These are phyloP conservation scores for Hystrix cristata DNA, from an alignment of 2,113 vertebrate genomes.

Conservation along the genomic window DNA sequence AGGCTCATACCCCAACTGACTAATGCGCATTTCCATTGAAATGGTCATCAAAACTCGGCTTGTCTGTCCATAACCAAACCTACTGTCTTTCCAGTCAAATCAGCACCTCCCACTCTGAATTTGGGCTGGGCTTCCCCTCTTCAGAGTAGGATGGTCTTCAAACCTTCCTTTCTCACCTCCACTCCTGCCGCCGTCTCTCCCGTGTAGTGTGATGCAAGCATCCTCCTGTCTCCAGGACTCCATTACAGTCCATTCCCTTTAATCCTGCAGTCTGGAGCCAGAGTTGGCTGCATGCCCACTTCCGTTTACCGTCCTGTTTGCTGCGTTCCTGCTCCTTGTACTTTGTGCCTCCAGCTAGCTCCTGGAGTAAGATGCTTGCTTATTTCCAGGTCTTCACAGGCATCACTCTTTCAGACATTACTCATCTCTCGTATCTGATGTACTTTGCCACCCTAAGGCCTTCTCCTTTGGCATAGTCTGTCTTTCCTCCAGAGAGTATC, in stretches of 20 bases:
- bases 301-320: background rate
- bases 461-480: background rate
- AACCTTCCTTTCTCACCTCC: rapidly evolving
- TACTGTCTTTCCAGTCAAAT: background rate
- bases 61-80: background rate
- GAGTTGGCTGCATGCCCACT: background rate
- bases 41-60: background rate
- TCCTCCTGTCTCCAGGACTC: background rate
- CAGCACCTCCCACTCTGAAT: background rate
- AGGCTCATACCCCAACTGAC: background rate
- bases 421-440: background rate
- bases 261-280: background rate
- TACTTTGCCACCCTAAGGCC: background rate
- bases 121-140: rapidly evolving
- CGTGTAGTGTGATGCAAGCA: rapidly evolving
- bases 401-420: background rate
- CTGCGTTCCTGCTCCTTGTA: background rate
- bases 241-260: background rate
- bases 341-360: background rate
- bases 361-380: background rate
- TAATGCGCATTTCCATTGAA: background rate
- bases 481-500: background rate
- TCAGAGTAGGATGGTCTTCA: background rate
- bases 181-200: rapidly evolving
- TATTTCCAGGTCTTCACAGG: background rate